These are phyloP conservation scores for Lasioglossum oenotherae DNA, from an alignment of 2,888 invertebrate species.

Conservation along the genomic window DNA sequence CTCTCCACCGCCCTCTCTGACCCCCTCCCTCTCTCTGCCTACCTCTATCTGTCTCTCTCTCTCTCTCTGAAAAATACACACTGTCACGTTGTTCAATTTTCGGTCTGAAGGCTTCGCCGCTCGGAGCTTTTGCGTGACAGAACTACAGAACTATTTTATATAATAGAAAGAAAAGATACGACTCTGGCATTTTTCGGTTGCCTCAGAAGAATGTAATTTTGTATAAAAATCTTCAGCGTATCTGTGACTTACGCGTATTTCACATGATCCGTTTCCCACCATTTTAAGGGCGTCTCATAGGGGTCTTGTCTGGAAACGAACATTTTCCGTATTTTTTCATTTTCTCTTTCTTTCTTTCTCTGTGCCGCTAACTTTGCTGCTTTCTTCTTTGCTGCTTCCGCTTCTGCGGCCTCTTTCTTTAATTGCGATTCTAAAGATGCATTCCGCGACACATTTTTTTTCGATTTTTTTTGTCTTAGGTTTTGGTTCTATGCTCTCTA, in stretches of 20 bases:
- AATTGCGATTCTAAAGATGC: too few relatives aligned
- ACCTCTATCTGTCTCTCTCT: too few relatives aligned
- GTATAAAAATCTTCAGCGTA: not conserved
- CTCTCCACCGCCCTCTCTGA: too few relatives aligned
- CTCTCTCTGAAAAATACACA: too few relatives aligned
- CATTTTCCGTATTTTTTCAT: slow-evolving; percentile 14
- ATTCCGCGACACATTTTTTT: not conserved
- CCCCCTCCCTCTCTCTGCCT: too few relatives aligned
- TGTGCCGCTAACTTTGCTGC: not conserved
- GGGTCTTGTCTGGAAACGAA: slow-evolving; percentile 33
- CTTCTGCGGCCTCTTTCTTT: not conserved
- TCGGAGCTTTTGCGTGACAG: too few relatives aligned
- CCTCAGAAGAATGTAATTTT: not conserved
- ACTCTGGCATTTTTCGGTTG: not conserved
- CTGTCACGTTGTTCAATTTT: too few relatives aligned
- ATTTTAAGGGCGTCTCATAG: slow-evolving; percentile 42
- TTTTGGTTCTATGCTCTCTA: not conserved
- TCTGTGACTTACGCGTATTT: slow-evolving; percentile 59
- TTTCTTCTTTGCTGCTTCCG: not conserved
- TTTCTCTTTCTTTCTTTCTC: not conserved
- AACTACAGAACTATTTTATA: too few relatives aligned
- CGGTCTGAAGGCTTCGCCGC: too few relatives aligned
- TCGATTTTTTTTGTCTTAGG: not conserved
- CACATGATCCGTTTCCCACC: slow-evolving; percentile 62
- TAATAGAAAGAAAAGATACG: too few relatives aligned